Evolutionary conservation across 2,797 vertebrate species (phyloP).

Genomic region (Todus mexicanus): DNA sequence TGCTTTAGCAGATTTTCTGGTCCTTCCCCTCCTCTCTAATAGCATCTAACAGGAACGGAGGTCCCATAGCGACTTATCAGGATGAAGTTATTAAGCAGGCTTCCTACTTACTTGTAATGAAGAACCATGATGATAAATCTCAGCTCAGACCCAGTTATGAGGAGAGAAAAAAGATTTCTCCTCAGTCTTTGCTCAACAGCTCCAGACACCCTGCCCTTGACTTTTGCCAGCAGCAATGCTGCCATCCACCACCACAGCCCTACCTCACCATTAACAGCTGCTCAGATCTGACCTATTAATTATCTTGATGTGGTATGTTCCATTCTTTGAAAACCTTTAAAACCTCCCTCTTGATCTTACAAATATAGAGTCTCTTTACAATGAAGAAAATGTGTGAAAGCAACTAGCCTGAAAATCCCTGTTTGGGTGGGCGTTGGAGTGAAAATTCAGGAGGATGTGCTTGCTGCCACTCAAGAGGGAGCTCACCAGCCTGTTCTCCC

Average conservation of each 20-base stretch:
- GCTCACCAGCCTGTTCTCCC: constrained; percentile 5
- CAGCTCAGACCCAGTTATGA: not conserved
- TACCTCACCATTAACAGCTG: not conserved
- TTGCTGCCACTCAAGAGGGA: constrained; percentile 9
- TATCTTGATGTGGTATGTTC: not conserved
- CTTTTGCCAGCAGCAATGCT: not conserved
- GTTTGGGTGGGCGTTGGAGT: not conserved
- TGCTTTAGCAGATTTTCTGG: not conserved
- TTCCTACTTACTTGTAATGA: not conserved
- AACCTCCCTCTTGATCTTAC: not conserved
- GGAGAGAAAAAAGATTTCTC: not conserved
- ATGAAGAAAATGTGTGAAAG: not conserved
- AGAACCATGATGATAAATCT: not conserved
- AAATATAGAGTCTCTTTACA: not conserved
- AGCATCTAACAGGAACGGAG: not conserved
- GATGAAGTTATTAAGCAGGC: not conserved
- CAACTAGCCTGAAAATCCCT: not conserved
- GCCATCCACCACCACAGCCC: not conserved
- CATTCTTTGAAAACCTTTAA: not conserved
- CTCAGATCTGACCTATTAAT: not conserved
- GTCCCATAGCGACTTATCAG: not conserved
- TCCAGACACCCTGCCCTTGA: not conserved
- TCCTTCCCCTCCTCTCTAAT: not conserved
- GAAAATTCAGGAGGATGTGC: not conserved
- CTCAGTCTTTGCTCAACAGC: not conserved